Evolutionary conservation across 2,797 vertebrate genomes (phyloP), one percentile per base, ranked within the genome.

Genomic region (Micropoecilia bifurca): DNA sequence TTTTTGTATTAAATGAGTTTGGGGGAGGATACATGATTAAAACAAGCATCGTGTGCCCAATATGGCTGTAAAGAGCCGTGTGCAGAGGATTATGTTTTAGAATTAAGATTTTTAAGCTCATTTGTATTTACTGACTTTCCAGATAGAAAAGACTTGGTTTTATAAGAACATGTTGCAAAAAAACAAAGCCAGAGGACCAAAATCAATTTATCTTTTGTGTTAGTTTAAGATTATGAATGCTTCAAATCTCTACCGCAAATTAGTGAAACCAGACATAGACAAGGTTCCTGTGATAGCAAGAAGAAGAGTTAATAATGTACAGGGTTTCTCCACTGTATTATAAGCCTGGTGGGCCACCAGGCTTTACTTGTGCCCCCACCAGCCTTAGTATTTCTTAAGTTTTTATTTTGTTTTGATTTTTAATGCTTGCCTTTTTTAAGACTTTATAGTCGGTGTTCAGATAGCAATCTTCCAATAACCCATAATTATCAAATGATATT

Each of bases 1-100:
- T 66, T 72, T 50, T 77, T 82, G n/a, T 30, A 74, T 39, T 14
- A 61, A 78, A 75, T 48, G 12, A 78, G 33, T 48, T 8, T 41
- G 13, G 1, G 57, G 61, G 57, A 74, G 43, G 69, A 71, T 4
- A 3, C 71, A 9, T 28, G 46, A 79, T 41, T 79, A 25, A 72
- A 78, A 1, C 1, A 36, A 66, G 66, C 25, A 66, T 50, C 48
- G 22, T 2, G 41, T 14, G 57, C 14, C 66, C 46, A 71, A 46
- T 66, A 55, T 63, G 68, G 59, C n/a, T 61, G 47, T 61, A 50
- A 46, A 77, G 47, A 41, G 39, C 39, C 1, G 7, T 30, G 43
- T 73, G 30, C 20, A 55, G 30, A 77, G 16, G 33, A 73, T 53
- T 36, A 33, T 3, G 20, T 50, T n/a, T 41, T 33, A 33, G 33